Conservation (phyloP, 2,797 vertebrate species). For the Chaetophractus vellerosus region DNA sequence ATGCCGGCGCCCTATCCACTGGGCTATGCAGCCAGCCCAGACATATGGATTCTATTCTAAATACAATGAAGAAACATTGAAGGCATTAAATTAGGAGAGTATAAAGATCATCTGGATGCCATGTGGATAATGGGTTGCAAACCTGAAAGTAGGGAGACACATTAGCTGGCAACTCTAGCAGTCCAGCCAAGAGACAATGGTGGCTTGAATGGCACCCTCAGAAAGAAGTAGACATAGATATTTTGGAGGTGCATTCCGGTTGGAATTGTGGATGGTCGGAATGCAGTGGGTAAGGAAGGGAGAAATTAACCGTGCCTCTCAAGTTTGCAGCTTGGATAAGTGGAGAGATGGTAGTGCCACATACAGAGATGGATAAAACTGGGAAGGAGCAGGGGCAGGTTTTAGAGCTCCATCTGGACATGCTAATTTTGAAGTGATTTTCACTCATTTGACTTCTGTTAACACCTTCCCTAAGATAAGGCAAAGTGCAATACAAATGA, state of each 20-base stretch:
- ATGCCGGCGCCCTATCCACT: no score
- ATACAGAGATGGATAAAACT: not conserved
- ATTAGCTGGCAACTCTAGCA: not conserved
- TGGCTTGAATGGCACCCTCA: not conserved
- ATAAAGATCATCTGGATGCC: not conserved
- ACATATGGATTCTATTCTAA: not conserved
- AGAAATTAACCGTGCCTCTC: not conserved
- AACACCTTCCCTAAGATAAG: conserved; percentile 42
- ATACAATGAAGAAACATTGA: not conserved
- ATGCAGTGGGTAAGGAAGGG: not conserved
- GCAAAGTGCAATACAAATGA: not conserved
- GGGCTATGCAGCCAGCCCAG: no score
- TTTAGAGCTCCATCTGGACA: conserved; percentile 3
- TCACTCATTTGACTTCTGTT: conserved; percentile 30
- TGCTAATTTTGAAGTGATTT: conserved; percentile 35
- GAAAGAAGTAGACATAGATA: not conserved
- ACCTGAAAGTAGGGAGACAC: not conserved
- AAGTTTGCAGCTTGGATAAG: not conserved
- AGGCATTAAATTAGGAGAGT: not conserved
- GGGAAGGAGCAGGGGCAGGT: not conserved
- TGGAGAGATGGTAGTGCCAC: not conserved
- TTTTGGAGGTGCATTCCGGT: not conserved
- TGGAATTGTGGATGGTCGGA: not conserved
- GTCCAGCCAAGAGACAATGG: not conserved
- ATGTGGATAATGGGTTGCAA: not conserved